phyloP scores from a whole-genome alignment of 2,888 invertebrate genomes.

The Machimus atricapillus region DNA sequence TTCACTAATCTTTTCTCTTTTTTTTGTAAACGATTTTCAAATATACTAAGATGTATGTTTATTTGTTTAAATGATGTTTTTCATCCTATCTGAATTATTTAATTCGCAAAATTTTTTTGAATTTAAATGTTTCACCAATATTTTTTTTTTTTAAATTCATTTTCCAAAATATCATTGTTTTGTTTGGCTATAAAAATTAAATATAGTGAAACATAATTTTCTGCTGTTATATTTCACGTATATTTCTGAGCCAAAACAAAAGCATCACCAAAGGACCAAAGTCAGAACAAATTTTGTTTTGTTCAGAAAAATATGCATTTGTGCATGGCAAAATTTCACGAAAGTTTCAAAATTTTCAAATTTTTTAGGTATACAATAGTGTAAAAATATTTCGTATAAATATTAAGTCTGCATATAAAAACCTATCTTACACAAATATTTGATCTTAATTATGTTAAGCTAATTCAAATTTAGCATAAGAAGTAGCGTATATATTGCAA shows the following conservation, averaged over 20 bases:
- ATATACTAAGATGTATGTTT: not conserved
- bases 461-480: not conserved
- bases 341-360: not conserved
- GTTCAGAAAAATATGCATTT: not conserved
- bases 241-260: not conserved
- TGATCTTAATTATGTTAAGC: not conserved
- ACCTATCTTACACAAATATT: not conserved
- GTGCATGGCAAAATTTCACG: not conserved
- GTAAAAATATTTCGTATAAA: slow-evolving; percentile 23
- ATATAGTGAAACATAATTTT: not conserved
- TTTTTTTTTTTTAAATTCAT: not conserved
- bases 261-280: not conserved
- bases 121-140: not conserved
- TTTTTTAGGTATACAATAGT: not conserved
- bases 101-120: not conserved
- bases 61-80: not conserved
- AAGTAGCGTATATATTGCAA: not conserved
- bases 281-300: not conserved
- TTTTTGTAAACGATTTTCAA: not conserved
- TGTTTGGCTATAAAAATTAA: not conserved
- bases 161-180: not conserved
- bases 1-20: not conserved
- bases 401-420: slow-evolving; percentile 10
- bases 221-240: not conserved
- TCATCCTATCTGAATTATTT: not conserved